These are phyloP conservation scores for Vulpes lagopus DNA, from an alignment of 2,113 vertebrate species.

Conservation along the genomic window DNA sequence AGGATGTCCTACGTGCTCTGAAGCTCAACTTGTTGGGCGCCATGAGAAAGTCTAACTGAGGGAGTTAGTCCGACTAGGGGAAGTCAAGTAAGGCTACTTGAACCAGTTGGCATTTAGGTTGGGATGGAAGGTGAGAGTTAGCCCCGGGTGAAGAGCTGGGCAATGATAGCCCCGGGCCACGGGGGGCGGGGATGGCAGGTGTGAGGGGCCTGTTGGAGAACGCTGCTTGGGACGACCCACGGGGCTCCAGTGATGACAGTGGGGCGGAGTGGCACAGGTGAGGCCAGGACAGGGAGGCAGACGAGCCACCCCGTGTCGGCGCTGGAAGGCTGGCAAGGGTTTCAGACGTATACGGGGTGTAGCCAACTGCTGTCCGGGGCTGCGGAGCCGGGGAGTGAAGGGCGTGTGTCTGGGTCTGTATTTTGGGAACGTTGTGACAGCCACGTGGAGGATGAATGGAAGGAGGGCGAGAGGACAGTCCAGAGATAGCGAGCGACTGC, in stretches of 20 bases:
- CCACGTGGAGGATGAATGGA: not conserved
- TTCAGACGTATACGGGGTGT: not conserved
- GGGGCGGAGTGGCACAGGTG: not conserved
- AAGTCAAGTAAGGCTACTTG: not conserved
- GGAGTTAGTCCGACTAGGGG: not conserved
- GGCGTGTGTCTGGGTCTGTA: not conserved
- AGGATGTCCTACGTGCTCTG: not conserved
- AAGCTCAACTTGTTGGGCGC: not conserved
- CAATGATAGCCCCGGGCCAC: not conserved
- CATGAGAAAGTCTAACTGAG: not conserved
- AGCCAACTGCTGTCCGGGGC: not conserved
- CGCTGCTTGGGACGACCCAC: not conserved
- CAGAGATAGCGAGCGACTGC: not conserved
- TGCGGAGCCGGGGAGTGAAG: not conserved
- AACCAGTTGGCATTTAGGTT: not conserved
- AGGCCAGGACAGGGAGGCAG: not conserved
- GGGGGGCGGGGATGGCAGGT: not conserved
- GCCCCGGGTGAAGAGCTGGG: not conserved
- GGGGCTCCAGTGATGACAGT: not conserved
- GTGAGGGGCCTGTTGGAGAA: not conserved
- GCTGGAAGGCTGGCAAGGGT: not conserved
- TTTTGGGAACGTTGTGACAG: not conserved
- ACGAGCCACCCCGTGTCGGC: not conserved
- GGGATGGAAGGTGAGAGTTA: not conserved
- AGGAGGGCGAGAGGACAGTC: not conserved